These are phyloP conservation scores for Anas platyrhynchos DNA, from an alignment of 2,113 vertebrate genomes.

Conservation along the genomic window DNA sequence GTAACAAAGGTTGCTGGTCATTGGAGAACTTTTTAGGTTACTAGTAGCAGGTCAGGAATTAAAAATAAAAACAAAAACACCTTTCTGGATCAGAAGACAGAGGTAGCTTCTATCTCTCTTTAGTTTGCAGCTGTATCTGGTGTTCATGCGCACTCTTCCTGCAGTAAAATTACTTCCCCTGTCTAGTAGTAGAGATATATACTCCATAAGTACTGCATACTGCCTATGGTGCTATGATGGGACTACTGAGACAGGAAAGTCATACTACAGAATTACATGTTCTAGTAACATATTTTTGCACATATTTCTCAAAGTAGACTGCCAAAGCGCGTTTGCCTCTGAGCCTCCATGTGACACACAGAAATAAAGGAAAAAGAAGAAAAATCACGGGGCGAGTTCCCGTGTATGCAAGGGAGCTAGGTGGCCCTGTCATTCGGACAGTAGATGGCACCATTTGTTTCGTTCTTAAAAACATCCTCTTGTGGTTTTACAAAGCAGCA, in stretches of 20 bases:
- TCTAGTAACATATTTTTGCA: not conserved
- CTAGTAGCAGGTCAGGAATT: not conserved
- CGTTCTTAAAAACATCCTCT: not conserved
- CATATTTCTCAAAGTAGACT: not conserved
- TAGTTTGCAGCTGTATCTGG: not conserved
- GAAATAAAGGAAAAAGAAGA: not conserved
- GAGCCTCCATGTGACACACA: not conserved
- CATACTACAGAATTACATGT: not conserved
- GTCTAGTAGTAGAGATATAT: not conserved
- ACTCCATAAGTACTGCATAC: not conserved
- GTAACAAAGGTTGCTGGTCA: not conserved
- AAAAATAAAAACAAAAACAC: not conserved
- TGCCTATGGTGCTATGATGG: not conserved
- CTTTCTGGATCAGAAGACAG: not conserved
- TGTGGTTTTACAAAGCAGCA: not conserved
- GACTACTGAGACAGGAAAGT: not conserved
- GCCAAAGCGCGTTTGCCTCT: not conserved
- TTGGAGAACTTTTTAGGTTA: not conserved
- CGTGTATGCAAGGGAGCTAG: accelerated
- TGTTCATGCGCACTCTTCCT: not conserved
- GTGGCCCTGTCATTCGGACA: not conserved
- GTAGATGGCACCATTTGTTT: slow-evolving; percentile 53
- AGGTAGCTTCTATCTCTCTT: not conserved
- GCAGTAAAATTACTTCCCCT: not conserved
- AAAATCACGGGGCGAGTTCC: not conserved